Evolutionary conservation across 2,797 vertebrate species (phyloP).

Genomic region (Sebastes steindachneri): DNA sequence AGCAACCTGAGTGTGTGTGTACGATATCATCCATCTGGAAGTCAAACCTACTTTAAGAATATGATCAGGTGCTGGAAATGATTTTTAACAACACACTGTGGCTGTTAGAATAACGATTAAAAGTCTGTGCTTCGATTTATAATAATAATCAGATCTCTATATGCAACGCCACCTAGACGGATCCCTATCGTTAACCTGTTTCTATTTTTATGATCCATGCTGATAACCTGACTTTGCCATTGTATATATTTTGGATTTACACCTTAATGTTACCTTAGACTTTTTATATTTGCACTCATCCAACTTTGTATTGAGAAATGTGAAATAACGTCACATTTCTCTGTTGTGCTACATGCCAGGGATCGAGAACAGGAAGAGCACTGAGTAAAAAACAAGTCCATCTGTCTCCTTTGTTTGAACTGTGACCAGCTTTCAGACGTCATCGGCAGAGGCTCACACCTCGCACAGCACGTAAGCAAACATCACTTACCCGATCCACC

Average conservation of each 20-base stretch:
- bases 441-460: slow-evolving; percentile 40
- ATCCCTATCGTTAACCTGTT: background rate
- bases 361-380: background rate
- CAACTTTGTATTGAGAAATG: background rate
- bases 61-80: background rate
- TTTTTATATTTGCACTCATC: background rate
- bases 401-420: background rate
- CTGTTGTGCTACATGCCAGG: too few species aligned
- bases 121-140: background rate
- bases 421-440: slow-evolving; percentile 6
- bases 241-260: background rate
- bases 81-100: background rate
- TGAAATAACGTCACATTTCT: background rate
- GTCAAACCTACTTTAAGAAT: background rate
- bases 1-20: background rate
- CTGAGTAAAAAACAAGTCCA: background rate
- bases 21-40: background rate
- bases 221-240: background rate
- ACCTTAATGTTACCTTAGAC: background rate
- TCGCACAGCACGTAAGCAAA: slow-evolving; percentile 58
- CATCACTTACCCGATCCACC: slow-evolving; percentile 9
- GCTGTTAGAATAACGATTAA: background rate
- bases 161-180: background rate
- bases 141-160: background rate
- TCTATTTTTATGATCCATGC: background rate